Evolutionary conservation across 2,797 vertebrate species (phyloP), one percentile per base, ranked within the genome.

Genomic region (Dipus sagitta): DNA sequence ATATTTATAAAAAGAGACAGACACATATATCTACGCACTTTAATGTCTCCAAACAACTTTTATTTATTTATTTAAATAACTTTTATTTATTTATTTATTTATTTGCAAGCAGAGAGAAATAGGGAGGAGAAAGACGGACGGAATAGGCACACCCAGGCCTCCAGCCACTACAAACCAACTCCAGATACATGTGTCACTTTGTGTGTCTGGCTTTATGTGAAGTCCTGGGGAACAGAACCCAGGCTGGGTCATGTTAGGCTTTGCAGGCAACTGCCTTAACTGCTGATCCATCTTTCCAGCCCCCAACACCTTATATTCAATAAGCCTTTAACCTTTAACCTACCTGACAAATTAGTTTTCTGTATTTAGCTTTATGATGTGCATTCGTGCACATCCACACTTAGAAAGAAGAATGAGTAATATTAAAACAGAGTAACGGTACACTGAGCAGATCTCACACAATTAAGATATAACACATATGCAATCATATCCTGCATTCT

Each of bases 391-490:
- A 84, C 81, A 84, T 21, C 34, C 17, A n/a, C 32, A 68, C 32
- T 70, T 23, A 94, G 80, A 88, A 92, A 83, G 89, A 83, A 67
- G 71, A 80, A 76, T 96, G 88, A 96, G 71, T 93, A 86, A 92
- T 92, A 92, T 15, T 54, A 89, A 93, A 70, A 96, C 64, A 32
- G 85, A 91, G 70, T 28, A 88, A 42, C 0, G 24, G 80, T 20
- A 58, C 14, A 21, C 4, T 0, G 47, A 58, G 32, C 70, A 68
- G 77, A 60, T 18, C 75, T 79, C 21, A 18, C 15, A 23, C 64
- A 18, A 38, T 21, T 0, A 52, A 82, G 77, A 62, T 5, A 17
- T 1, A 18, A 28, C 76, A 94, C 0, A 1, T 20, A 14, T 3
- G 21, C 20, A 2, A 6, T n/a, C 4, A 24, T 1, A 42, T 2